Conservation (phyloP, 1,140 invertebrate species). For the Tyrophagus putrescentiae region DNA sequence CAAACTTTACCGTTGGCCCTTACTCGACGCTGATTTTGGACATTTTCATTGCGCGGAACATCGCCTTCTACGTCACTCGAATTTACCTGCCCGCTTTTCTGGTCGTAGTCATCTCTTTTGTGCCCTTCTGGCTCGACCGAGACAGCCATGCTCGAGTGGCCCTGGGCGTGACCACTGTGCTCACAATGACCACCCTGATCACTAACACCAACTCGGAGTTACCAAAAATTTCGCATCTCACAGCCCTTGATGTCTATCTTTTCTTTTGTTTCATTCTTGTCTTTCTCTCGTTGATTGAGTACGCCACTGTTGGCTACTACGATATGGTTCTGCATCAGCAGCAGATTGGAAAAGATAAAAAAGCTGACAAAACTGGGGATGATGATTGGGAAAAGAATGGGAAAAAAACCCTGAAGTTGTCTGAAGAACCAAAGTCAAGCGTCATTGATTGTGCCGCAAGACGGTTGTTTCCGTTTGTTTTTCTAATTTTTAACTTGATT, state of each 20-base stretch:
- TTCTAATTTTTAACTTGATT: no score
- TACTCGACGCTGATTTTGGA: constrained; percentile 26
- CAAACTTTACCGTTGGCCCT: constrained; percentile 17
- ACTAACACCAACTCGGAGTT: constrained; percentile 33
- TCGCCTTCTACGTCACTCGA: constrained; percentile 29
- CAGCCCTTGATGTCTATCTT: constrained; percentile 33
- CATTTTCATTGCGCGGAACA: constrained; percentile 29
- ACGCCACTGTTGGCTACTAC: constrained; percentile 27
- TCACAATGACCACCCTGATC: constrained; percentile 34
- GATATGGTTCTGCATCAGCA: no score
- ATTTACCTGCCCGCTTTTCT: constrained; percentile 30
- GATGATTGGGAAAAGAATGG: no score
- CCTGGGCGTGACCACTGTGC: constrained; percentile 31
- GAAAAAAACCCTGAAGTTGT: no score
- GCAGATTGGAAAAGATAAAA: no score
- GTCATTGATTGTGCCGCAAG: no score
- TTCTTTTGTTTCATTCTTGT: constrained; percentile 34
- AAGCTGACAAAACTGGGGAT: no score
- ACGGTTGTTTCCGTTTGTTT: no score
- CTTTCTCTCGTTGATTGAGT: constrained; percentile 29
- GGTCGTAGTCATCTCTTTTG: constrained; percentile 31
- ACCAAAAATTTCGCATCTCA: constrained; percentile 33
- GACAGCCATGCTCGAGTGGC: constrained; percentile 33
- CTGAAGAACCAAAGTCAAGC: no score
- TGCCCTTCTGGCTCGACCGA: constrained; percentile 30